A percentile compares a stretch with the other conserved stretches of the same genome.
Evolutionary conservation across 2,113 vertebrate species (phyloP).

Genomic region (Tetrao urogallus): DNA sequence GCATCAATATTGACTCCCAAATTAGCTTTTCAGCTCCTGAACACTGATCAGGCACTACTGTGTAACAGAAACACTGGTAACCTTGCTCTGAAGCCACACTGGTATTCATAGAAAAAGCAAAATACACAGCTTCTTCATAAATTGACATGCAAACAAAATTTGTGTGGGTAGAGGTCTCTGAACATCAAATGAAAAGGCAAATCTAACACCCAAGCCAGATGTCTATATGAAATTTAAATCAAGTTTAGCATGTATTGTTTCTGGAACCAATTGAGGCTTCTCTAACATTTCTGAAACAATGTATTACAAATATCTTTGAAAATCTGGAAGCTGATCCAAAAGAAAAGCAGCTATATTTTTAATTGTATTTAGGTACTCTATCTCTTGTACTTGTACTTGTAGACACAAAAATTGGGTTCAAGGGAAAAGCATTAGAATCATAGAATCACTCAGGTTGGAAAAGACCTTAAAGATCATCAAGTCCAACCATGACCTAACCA

Average conservation of each 20-base stretch:
- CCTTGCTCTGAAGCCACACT: accelerated
- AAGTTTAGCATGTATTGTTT: background rate
- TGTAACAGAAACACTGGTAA: background rate
- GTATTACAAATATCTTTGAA: background rate
- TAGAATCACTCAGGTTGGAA: too few relatives aligned
- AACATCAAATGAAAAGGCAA: background rate
- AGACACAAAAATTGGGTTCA: background rate
- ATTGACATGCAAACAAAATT: background rate
- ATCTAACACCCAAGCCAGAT: background rate
- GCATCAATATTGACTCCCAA: background rate
- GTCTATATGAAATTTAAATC: background rate
- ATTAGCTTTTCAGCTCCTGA: background rate
- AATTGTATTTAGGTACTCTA: background rate
- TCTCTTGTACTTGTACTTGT: background rate
- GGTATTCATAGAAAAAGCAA: background rate
- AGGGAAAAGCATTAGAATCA: background rate
- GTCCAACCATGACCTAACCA: too few relatives aligned
- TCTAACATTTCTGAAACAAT: background rate
- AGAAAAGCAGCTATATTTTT: background rate
- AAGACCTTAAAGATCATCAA: too few relatives aligned
- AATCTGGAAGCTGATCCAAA: background rate
- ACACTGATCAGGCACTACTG: accelerated
- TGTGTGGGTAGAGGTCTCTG: background rate
- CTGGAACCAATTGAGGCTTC: background rate
- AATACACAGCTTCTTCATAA: background rate